These are phyloP conservation scores for Drosophila serrata DNA, from an alignment of 1,140 invertebrate species.

Conservation along the genomic window DNA sequence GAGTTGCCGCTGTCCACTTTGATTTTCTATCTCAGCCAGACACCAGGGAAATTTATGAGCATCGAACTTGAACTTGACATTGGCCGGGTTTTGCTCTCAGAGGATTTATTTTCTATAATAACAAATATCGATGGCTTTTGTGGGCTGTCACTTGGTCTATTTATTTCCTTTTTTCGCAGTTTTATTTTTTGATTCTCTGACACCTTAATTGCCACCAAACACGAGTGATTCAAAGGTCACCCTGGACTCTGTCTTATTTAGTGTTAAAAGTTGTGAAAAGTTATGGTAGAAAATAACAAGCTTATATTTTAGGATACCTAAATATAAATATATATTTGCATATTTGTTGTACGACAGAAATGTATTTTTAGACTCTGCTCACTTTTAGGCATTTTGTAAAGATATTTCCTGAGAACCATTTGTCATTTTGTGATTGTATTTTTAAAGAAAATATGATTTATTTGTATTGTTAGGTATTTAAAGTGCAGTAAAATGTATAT, in stretches of 20 bases:
- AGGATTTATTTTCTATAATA: neutral
- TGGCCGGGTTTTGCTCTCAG: conserved; percentile 8
- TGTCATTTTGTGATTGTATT: neutral
- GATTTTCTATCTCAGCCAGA: conserved; percentile 35
- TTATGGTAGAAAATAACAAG: too few species aligned
- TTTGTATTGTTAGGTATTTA: neutral
- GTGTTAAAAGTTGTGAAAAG: too few species aligned
- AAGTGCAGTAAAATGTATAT: neutral
- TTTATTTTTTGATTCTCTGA: neutral
- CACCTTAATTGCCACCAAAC: conserved; percentile 18
- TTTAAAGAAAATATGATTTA: neutral
- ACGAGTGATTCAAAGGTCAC: conserved; percentile 35
- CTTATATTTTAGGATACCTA: neutral
- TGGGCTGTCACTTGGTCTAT: conserved; percentile 24
- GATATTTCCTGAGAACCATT: neutral
- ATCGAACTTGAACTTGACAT: conserved; percentile 69
- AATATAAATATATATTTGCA: neutral
- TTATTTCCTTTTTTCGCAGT: conserved; percentile 6
- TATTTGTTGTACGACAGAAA: neutral
- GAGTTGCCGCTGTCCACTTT: conserved; percentile 38
- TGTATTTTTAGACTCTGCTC: conserved; percentile 7
- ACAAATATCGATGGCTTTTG: conserved; percentile 6
- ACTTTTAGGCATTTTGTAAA: conserved; percentile 3
- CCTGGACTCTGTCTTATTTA: too few species aligned
- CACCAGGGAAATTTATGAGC: conserved; percentile 36